These are phyloP conservation scores for Lichenostomus cassidix DNA, from an alignment of 2,113 vertebrate genomes.

Conservation along the genomic window DNA sequence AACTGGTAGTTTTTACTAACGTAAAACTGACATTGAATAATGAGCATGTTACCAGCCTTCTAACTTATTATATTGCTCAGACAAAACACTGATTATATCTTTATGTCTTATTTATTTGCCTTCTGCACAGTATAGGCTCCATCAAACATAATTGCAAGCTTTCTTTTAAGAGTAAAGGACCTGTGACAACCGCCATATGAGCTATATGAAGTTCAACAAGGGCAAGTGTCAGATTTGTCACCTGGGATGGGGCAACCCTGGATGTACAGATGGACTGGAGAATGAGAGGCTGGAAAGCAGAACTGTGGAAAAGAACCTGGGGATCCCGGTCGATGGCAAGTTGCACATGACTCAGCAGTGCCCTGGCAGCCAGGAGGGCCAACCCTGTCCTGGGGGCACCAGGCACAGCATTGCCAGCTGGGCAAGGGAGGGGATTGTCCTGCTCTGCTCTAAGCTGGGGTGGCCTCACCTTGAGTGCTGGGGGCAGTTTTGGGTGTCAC, in stretches of 20 bases:
- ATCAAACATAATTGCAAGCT: not conserved
- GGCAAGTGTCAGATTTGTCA: not conserved
- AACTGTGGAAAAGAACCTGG: not conserved
- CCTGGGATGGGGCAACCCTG: not conserved
- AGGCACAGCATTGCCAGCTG: rapidly evolving
- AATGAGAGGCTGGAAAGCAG: not conserved
- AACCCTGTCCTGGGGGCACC: rapidly evolving
- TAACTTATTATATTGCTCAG: not conserved
- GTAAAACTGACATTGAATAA: not conserved
- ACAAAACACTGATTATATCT: not conserved
- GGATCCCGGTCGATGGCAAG: rapidly evolving
- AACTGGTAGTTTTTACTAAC: not conserved
- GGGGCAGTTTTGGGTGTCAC: not conserved
- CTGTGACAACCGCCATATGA: not conserved
- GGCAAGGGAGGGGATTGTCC: not conserved
- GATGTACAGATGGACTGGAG: rapidly evolving
- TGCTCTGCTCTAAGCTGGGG: rapidly evolving
- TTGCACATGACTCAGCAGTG: not conserved
- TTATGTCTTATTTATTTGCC: not conserved
- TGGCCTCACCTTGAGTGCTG: rapidly evolving
- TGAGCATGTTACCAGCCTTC: not conserved
- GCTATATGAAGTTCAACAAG: not conserved
- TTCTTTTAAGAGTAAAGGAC: not conserved
- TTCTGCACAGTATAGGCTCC: not conserved
- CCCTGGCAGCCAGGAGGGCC: not conserved